A percentile compares a stretch with the other conserved stretches of the same genome.
Evolutionary conservation across 2,888 invertebrate species (phyloP).

Genomic region (Zaprionus obscuricornis): DNA sequence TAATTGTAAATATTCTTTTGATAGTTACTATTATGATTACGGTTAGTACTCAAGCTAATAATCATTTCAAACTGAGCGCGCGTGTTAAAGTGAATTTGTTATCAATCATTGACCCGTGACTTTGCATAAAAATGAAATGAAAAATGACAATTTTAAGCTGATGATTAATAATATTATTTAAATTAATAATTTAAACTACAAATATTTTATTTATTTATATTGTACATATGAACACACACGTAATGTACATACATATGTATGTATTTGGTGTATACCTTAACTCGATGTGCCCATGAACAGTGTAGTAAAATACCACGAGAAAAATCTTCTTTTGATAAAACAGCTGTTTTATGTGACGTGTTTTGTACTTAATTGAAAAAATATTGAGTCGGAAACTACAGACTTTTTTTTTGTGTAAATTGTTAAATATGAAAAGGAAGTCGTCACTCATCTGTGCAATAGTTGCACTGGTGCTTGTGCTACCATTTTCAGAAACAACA

Average conservation of each 20-base stretch:
- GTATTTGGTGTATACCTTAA: constrained; percentile 14
- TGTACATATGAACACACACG: no score
- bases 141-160: constrained; percentile 2
- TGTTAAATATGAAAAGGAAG: constrained; percentile 36
- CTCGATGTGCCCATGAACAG: constrained; percentile 13
- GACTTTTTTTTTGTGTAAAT: constrained; percentile 7
- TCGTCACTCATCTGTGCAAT: constrained; percentile 15
- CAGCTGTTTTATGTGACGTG: constrained; percentile 66
- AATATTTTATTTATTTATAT: no score
- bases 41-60: constrained; percentile 8
- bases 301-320: constrained; percentile 30
- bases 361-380: constrained; percentile 24
- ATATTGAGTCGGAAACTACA: constrained; percentile 14
- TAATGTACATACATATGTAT: no score
- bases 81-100: constrained; percentile 16
- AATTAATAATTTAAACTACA: no score
- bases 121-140: constrained; percentile 15
- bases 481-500: constrained; percentile 11
- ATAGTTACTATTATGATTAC: no score
- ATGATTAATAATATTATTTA: constrained; percentile 29
- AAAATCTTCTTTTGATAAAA: constrained; percentile 21
- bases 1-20: no score
- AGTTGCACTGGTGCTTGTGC: constrained; percentile 10
- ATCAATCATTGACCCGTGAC: constrained; percentile 47
- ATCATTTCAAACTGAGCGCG: neutral